Percentiles rank a stretch among this genome's conserved stretches.
Conservation (phyloP, 2,888 invertebrate genomes). For the Phengaris alcon region DNA sequence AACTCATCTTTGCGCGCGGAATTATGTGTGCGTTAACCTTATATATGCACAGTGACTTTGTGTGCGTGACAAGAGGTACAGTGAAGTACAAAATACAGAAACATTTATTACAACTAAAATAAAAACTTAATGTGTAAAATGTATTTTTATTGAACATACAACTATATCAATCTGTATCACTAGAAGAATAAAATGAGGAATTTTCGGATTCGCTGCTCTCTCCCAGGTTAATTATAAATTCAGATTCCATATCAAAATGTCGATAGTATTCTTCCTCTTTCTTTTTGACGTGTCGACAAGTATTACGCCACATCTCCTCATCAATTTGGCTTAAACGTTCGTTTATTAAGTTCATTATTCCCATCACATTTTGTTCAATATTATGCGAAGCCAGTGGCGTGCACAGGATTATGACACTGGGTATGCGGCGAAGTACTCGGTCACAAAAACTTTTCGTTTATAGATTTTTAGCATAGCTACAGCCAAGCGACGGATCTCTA, state of each 20-base stretch:
- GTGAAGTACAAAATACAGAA: too few species aligned
- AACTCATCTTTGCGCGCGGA: too few species aligned
- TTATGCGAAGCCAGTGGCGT: slow-evolving; percentile 30
- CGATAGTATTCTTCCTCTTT: slow-evolving; percentile 30
- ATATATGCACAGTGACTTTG: too few species aligned
- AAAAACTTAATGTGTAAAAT: not conserved
- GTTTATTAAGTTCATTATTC: slow-evolving; percentile 32
- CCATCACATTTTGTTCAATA: slow-evolving; percentile 30
- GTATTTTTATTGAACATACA: not conserved
- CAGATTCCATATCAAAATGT: slow-evolving; percentile 30
- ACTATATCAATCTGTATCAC: not conserved
- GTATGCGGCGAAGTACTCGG: too few species aligned
- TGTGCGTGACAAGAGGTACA: too few species aligned
- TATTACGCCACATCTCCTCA: slow-evolving; percentile 33
- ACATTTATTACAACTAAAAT: not conserved
- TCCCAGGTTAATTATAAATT: slow-evolving; percentile 29
- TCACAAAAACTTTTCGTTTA: too few species aligned
- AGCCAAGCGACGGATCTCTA: too few species aligned
- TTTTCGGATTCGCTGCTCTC: slow-evolving; percentile 30
- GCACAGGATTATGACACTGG: too few species aligned
- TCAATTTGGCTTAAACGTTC: slow-evolving; percentile 33
- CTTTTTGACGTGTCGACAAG: slow-evolving; percentile 29
- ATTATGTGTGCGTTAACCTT: too few species aligned
- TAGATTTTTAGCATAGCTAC: too few species aligned
- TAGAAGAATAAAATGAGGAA: slow-evolving; percentile 26